phyloP scores from a whole-genome alignment of 2,888 invertebrate genomes.

The Lutraria lutraria region DNA sequence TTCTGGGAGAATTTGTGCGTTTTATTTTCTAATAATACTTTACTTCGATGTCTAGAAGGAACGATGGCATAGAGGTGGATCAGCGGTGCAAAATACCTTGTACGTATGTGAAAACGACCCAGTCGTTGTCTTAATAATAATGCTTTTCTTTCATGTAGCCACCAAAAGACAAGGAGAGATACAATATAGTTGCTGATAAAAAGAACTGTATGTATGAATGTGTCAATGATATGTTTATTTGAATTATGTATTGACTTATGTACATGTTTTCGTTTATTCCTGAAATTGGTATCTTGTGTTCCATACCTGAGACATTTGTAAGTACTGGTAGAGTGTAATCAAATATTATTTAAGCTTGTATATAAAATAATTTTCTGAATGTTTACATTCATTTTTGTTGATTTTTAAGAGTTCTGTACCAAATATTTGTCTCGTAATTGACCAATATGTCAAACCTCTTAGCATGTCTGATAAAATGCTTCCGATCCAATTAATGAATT shows the following conservation, averaged over 20 bases:
- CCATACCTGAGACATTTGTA: neutral
- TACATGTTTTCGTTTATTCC: neutral
- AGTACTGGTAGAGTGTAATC: neutral
- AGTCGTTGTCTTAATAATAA: slow-evolving; percentile 31
- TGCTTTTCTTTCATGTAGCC: slow-evolving; percentile 35
- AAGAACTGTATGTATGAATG: slow-evolving; percentile 41
- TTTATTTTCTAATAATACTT: neutral
- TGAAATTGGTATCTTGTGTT: neutral
- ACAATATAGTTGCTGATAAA: neutral
- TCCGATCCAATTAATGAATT: no score
- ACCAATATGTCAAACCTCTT: no score
- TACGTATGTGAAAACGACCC: slow-evolving; percentile 31
- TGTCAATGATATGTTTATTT: slow-evolving; percentile 10
- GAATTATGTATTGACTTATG: neutral
- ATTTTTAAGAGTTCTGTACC: neutral
- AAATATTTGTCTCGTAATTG: no score
- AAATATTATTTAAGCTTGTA: neutral
- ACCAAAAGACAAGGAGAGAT: neutral
- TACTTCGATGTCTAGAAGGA: slow-evolving; percentile 10
- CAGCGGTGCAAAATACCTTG: neutral
- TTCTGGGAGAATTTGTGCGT: neutral
- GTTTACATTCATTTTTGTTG: neutral
- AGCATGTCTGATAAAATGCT: no score
- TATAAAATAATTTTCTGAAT: neutral
- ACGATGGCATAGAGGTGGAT: neutral